Conservation (phyloP, 2,113 vertebrate genomes). For the Cygnus buccinator region DNA sequence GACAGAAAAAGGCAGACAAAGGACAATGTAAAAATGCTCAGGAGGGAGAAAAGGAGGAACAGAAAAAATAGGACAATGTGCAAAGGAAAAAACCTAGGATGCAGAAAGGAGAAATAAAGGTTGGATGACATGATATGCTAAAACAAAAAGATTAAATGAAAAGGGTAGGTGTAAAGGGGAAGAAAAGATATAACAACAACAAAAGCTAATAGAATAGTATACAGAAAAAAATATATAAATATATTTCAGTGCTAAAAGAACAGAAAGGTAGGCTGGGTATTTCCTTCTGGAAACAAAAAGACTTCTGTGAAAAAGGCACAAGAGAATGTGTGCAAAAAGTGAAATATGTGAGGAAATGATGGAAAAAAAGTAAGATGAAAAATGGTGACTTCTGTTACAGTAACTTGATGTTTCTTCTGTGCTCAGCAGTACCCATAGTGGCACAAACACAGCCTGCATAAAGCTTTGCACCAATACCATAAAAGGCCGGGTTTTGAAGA, state of each 20-base stretch:
- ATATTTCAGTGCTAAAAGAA: background rate
- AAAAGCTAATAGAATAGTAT: background rate
- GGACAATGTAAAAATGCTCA: conserved; percentile 2
- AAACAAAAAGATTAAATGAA: conserved; percentile 21
- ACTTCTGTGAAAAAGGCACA: background rate
- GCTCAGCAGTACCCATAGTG: background rate
- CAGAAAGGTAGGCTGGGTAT: background rate
- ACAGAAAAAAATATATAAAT: background rate
- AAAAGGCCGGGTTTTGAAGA: background rate
- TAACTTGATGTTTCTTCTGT: background rate
- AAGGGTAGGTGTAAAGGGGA: background rate
- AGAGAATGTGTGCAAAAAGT: background rate
- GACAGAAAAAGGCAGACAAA: conserved; percentile 60
- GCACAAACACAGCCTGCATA: background rate
- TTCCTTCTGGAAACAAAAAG: background rate
- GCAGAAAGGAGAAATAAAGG: conserved; percentile 4
- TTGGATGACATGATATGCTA: background rate
- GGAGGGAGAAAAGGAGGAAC: background rate
- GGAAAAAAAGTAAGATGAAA: background rate
- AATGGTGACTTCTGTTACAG: background rate
- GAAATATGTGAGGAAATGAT: background rate
- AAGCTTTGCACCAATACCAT: background rate
- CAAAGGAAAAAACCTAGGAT: background rate
- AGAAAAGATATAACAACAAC: background rate
- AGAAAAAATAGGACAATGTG: background rate